Conservation (phyloP, 2,113 vertebrate species). For the Cranoglanis bouderius region DNA sequence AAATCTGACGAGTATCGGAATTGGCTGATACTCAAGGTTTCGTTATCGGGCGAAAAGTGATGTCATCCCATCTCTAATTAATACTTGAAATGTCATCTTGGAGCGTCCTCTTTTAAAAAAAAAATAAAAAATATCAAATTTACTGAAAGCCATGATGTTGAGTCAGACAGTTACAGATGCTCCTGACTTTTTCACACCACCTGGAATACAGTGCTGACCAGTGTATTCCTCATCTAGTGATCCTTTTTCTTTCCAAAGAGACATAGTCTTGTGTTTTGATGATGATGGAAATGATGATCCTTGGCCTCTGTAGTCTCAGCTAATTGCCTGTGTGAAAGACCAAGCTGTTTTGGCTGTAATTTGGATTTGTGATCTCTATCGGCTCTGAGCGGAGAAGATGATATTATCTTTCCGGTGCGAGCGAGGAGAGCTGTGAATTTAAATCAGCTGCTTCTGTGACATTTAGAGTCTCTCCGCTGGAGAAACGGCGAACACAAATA, state of each 20-base stretch:
- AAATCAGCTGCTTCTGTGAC: slow-evolving; percentile 54
- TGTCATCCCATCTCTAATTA: background rate
- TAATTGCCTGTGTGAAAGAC: slow-evolving; percentile 36
- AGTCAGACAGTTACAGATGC: background rate
- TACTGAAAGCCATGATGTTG: background rate
- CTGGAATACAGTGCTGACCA: background rate
- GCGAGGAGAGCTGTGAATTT: slow-evolving; percentile 45
- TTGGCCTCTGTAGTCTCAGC: background rate
- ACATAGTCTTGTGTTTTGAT: background rate
- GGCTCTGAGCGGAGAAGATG: slow-evolving; percentile 24
- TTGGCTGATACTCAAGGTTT: background rate
- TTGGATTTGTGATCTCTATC: slow-evolving; percentile 40
- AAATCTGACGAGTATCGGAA: background rate
- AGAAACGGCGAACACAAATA: slow-evolving; percentile 57
- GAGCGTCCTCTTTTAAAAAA: background rate
- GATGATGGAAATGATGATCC: slow-evolving; percentile 27
- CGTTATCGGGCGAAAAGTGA: background rate
- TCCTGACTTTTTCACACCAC: background rate
- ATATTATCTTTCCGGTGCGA: slow-evolving; percentile 27
- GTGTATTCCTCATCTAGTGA: background rate
- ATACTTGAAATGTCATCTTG: background rate
- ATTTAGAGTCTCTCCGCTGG: slow-evolving; percentile 48
- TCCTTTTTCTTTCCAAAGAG: background rate
- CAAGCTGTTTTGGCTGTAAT: background rate
- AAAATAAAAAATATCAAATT: background rate